These are phyloP conservation scores for Sebastes taczanowskii DNA, from an alignment of 2,797 vertebrate genomes.

Conservation along the genomic window DNA sequence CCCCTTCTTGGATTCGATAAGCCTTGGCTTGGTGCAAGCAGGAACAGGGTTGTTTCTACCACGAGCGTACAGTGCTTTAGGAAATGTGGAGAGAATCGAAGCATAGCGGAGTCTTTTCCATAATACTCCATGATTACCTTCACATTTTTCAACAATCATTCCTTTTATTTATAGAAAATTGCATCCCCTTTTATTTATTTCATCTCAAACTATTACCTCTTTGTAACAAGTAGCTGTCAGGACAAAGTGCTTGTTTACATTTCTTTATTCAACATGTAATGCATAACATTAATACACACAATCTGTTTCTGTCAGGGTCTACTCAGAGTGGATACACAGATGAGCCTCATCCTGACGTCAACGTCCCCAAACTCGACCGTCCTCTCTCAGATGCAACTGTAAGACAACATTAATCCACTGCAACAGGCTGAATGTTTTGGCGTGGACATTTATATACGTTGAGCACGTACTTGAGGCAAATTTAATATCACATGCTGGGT, in stretches of 20 bases:
- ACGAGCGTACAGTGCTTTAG: too few relatives aligned
- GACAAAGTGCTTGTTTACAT: neutral
- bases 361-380: accelerated
- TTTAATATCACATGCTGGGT: too few relatives aligned
- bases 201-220: neutral
- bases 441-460: too few relatives aligned
- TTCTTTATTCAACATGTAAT: too few relatives aligned
- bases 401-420: too few relatives aligned
- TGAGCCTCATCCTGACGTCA: neutral
- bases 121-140: neutral
- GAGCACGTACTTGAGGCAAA: too few relatives aligned
- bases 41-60: accelerated
- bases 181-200: neutral
- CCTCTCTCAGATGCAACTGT: too few relatives aligned
- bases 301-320: neutral
- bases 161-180: neutral
- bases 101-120: too few relatives aligned
- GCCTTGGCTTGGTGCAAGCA: too few relatives aligned
- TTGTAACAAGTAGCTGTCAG: neutral
- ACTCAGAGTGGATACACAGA: neutral
- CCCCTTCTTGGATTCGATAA: too few relatives aligned
- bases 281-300: neutral
- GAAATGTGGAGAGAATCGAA: too few relatives aligned
- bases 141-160: neutral
- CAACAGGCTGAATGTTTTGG: too few relatives aligned